phyloP scores from a whole-genome alignment of 92 coral and sea anemone species.

The Muricea muricata region DNA sequence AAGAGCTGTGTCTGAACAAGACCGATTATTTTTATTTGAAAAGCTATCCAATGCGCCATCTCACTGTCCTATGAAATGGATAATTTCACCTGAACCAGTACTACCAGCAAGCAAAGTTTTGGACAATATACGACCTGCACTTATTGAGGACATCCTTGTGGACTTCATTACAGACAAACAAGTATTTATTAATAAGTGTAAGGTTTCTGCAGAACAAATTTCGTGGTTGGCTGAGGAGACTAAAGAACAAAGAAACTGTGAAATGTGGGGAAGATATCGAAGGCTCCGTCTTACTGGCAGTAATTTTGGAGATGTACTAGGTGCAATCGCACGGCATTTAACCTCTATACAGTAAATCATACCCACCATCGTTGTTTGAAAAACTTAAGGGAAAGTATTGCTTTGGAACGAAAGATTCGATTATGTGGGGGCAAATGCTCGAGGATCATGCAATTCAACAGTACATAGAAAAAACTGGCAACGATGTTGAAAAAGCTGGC shows the following conservation, averaged over 20 bases:
- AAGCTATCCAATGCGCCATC: constrained; percentile 9
- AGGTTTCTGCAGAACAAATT: constrained; percentile 45
- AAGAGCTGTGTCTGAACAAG: neutral
- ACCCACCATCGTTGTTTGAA: constrained; percentile 46
- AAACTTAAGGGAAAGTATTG: constrained; percentile 26
- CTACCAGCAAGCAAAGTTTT: constrained; percentile 9
- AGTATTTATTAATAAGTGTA: constrained; percentile 32
- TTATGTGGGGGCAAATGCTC: constrained; percentile 53
- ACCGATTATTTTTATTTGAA: constrained; percentile 12
- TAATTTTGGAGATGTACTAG: constrained; percentile 38
- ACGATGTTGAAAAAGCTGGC: constrained; percentile 13
- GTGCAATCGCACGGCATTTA: constrained; percentile 17
- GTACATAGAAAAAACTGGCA: no score
- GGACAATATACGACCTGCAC: constrained; percentile 1
- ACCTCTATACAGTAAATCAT: constrained; percentile 11
- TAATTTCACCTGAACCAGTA: constrained; percentile 26
- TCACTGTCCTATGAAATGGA: constrained; percentile 32
- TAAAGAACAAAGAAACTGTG: constrained; percentile 36
- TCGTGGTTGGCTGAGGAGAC: constrained; percentile 40
- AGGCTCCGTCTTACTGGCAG: constrained; percentile 33
- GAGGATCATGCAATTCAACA: constrained; percentile 29
- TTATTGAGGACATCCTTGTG: constrained; percentile 30
- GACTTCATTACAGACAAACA: constrained; percentile 35
- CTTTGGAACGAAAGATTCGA: constrained; percentile 33
- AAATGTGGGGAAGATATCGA: constrained; percentile 40